Evolutionary conservation across 2,797 vertebrate genomes (phyloP), one percentile per base, ranked within the genome.

Genomic region (Pipistrellus kuhlii): DNA sequence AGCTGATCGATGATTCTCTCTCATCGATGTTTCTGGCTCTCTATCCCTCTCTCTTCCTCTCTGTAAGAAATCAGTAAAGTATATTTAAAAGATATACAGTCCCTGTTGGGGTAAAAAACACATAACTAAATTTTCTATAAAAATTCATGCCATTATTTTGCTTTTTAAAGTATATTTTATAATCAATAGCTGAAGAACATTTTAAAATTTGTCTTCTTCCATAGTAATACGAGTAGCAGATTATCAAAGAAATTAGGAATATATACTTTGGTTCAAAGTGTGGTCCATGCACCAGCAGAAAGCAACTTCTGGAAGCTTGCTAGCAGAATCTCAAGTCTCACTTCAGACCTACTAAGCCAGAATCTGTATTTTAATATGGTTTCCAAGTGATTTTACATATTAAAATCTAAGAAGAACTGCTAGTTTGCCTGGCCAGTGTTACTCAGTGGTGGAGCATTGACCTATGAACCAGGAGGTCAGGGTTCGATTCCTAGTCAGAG

Each of bases 131-230:
- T 23, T 30, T 62, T 73, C 48, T 77, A 68, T 55, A 73, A 25
- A 93, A 83, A 48, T 23, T 17, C 62, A 85, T 85, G 73, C 44
- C 32, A 69, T 30, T 71, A 23, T 55, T n/a, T n/a, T n/a, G n/a
- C 64, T 95, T 92, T 72, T 46, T 78, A 85, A 72, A 78, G 21
- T 64, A 53, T n/a, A 94, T 64, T 72, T 78, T 64, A 53, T 83
- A 83, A 76, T 57, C 51, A 69, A 38, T 53, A 80, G 27, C 14
- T 85, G 90, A 82, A 64, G 41, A 8, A 71, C 11, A 59, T 80
- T 89, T 85, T 48, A n/a, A 44, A 78, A n/a, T n/a, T 83, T 59
- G 91, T 32, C 7, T 25, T 93, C 66, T 84, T 53, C 46, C 14
- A 10, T 53, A 78, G 30, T 12, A 71, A 20, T 69, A 82, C 3